Evolutionary conservation across 1,140 invertebrate species (phyloP).

Genomic region (Spodoptera litura): DNA sequence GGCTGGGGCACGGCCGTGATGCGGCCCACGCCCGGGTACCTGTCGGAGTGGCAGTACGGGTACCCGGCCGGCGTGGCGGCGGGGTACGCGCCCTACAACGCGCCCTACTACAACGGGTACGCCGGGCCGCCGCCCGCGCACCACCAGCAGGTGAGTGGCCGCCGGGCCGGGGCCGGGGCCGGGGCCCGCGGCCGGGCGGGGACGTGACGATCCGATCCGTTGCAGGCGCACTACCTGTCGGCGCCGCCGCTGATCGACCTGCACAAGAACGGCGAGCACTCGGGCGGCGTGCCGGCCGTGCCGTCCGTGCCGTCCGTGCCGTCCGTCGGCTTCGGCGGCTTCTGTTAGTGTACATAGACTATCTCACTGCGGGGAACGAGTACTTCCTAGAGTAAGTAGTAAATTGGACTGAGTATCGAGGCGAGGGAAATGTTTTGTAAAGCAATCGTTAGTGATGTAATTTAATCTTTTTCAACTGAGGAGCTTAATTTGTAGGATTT

Average conservation of each 20-base stretch:
- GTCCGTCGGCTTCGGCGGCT: constrained; percentile 84
- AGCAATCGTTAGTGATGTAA: constrained; percentile 71
- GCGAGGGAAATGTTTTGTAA: constrained; percentile 54
- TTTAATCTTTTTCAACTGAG: constrained; percentile 74
- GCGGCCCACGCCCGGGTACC: constrained; percentile 83
- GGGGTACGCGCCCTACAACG: constrained; percentile 75
- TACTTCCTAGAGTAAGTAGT: constrained; percentile 58
- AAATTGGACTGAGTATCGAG: constrained; percentile 59
- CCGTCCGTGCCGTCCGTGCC: constrained; percentile 78
- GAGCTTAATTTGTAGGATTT: constrained; percentile 82
- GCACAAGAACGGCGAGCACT: constrained; percentile 82
- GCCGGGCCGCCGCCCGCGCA: constrained; percentile 77
- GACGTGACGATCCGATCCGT: constrained; percentile 9
- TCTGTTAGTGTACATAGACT: constrained; percentile 74
- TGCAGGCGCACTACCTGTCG: constrained; percentile 76
- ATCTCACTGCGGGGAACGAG: neutral
- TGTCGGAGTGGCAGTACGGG: constrained; percentile 83
- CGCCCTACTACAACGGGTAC: constrained; percentile 83
- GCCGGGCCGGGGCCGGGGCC: too few species aligned
- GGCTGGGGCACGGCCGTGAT: constrained; percentile 80
- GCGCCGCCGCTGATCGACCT: constrained; percentile 78
- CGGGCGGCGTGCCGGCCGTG: constrained; percentile 64
- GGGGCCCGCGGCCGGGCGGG: too few species aligned
- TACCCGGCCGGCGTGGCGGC: constrained; percentile 73
- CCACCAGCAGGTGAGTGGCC: constrained; percentile 70